A percentile compares a stretch with the other conserved stretches of the same genome.
Conservation (phyloP, 92 coral and sea anemone species). For the Zoanthus gigantus region DNA sequence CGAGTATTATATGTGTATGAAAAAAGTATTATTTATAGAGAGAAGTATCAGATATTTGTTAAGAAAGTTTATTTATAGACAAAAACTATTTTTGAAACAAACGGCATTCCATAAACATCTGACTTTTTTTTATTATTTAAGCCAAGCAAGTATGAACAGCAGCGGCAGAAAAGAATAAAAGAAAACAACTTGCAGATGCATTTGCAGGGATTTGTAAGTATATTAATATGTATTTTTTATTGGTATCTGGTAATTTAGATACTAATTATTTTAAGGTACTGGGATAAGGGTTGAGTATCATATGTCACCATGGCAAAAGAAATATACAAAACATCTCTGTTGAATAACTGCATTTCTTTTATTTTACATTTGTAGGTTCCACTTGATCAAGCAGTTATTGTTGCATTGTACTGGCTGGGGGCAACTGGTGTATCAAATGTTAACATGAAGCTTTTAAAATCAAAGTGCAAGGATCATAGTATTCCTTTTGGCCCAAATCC, state of each 20-base stretch:
- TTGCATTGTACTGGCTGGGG: constrained; percentile 9
- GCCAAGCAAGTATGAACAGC: constrained; percentile 30
- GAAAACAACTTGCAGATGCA: constrained; percentile 10
- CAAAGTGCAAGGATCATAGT: constrained; percentile 11
- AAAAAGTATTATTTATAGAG: too few relatives aligned
- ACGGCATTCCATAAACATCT: too few relatives aligned
- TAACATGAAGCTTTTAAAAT: constrained; percentile 8
- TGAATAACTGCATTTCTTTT: constrained; percentile 15
- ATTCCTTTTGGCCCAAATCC: constrained; percentile 12
- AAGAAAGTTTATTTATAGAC: too few relatives aligned
- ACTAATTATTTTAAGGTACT: not conserved
- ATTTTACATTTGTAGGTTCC: constrained; percentile 31
- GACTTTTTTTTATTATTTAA: constrained; percentile 20
- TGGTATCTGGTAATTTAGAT: constrained; percentile 5
- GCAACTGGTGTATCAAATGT: not conserved
- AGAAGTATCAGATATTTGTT: too few relatives aligned
- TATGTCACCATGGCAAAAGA: constrained; percentile 14
- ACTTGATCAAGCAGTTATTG: constrained; percentile 16
- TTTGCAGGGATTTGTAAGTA: constrained; percentile 34
- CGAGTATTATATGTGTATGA: too few relatives aligned
- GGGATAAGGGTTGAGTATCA: not conserved
- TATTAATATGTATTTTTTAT: constrained; percentile 15
- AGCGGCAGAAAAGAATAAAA: not conserved
- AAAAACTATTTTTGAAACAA: too few relatives aligned
- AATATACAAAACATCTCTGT: constrained; percentile 7